Conservation (phyloP, 2,888 invertebrate species). For the Graphium colonna region DNA sequence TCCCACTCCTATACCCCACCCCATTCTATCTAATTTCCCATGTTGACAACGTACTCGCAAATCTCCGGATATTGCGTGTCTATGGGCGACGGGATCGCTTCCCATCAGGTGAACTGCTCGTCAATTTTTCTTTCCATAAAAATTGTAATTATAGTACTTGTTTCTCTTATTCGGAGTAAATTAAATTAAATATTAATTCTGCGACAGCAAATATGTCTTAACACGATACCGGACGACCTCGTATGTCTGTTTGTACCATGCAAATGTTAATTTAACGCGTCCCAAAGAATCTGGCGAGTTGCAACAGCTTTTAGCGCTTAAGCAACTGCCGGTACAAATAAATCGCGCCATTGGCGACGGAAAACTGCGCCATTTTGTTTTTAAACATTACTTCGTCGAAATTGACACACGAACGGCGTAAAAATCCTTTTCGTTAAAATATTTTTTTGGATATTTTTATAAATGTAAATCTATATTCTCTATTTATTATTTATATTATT, state of each 20-base stretch:
- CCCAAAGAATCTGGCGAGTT: slow-evolving; percentile 38
- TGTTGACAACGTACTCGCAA: too few relatives aligned
- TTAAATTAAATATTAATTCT: not conserved
- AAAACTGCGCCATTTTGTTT: slow-evolving; percentile 29
- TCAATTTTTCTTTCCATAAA: too few relatives aligned
- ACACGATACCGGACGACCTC: slow-evolving; percentile 42
- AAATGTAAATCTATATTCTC: too few relatives aligned
- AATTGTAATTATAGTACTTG: not conserved
- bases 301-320: slow-evolving; percentile 56
- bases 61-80: too few relatives aligned
- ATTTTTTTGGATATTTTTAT: not conserved
- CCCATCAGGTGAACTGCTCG: too few relatives aligned
- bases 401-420: too few relatives aligned
- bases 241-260: slow-evolving; percentile 47
- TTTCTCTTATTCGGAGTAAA: not conserved
- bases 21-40: too few relatives aligned
- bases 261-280: slow-evolving; percentile 48
- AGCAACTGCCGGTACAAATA: slow-evolving; percentile 37
- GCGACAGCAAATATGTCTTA: slow-evolving; percentile 24
- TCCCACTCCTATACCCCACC: too few relatives aligned
- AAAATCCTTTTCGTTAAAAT: too few relatives aligned
- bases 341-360: slow-evolving; percentile 34
- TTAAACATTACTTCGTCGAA: not conserved
- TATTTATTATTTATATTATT: too few relatives aligned
- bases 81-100: too few relatives aligned